A percentile compares a stretch with the other conserved stretches of the same genome.
Conservation (phyloP, 2,888 invertebrate species). For the Blastobasis lacticolella region DNA sequence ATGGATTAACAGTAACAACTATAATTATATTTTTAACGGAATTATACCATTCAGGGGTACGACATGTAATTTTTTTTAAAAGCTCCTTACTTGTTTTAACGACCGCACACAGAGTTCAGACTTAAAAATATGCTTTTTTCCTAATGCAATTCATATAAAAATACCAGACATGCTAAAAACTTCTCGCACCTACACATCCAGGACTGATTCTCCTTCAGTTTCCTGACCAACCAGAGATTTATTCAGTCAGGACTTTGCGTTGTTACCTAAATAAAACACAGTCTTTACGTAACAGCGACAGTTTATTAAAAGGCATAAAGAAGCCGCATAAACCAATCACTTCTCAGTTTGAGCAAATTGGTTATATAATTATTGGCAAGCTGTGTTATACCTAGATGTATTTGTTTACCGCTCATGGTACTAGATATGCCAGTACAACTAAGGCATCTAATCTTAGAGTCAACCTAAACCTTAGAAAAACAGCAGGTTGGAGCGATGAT, state of each 20-base stretch:
- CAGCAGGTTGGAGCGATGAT: constrained; percentile 1
- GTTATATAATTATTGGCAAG: constrained; percentile 8
- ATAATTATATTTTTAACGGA: no score
- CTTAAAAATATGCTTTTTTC: background rate
- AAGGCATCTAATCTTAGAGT: constrained; percentile 3
- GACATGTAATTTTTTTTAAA: background rate
- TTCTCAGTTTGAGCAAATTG: background rate
- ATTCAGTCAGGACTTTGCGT: background rate
- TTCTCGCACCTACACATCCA: background rate
- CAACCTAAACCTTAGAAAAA: background rate
- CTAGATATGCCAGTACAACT: constrained; percentile 15
- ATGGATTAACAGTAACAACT: no score
- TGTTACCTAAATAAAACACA: background rate
- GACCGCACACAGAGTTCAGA: background rate
- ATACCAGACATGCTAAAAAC: background rate
- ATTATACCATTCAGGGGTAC: no score
- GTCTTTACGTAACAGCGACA: background rate
- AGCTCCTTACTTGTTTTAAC: background rate
- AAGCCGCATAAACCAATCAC: background rate
- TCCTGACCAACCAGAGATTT: background rate
- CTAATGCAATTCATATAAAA: background rate
- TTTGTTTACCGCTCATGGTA: constrained; percentile 11
- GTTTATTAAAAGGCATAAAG: background rate
- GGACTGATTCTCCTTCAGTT: background rate
- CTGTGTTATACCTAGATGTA: constrained; percentile 11